Base-by-base conservation (phyloP, 1,140 invertebrate species). In the Conus betulinus region DNA sequence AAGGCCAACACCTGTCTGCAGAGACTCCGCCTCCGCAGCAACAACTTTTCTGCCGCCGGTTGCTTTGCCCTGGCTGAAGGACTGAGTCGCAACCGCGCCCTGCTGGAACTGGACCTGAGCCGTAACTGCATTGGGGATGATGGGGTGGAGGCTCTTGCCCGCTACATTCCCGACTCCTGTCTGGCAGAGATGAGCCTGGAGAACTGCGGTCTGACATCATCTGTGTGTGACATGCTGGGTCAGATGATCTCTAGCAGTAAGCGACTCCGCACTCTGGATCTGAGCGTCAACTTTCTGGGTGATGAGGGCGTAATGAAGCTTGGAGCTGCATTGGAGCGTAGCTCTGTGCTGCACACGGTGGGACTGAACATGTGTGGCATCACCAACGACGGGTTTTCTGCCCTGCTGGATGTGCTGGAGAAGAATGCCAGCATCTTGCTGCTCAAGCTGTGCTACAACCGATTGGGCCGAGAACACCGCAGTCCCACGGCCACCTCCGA, bases 321-420 rank as follows among this genome's bases (percentile, higher is more conserved):
- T 39, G 92, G 93, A 0, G 90, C 92, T 15, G 91, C 93, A 13
- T 85, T 95, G 25, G 93, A 93, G 84, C 88, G 93, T 27, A 94
- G 93, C 74, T 92, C 92, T n/a, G 88, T 91, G 51, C 90, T 95
- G 57, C 91, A 94, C 89, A 94, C 90, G 27, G 85, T 95, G 25
- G 94, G 92, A 15, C 90, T 95, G 6, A 95, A 95, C 88, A 94
- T 95, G 94, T 94, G 94, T 90, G 92, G 92, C 20, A 91, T 95
- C 39, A 93, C 93, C 82, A 95, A 94, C 87, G 91, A 92, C 86
- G 94, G 94, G n/a, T 94, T 95, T 89, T 91, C 92, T 3, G 91
- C 91, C 78, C 87, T 95, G 17, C 88, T 95, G 63, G 93, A 94
- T 81, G 92, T 93, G 86, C 85, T 95, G 55, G 93, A 93, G 84